Evolutionary conservation across 2,113 vertebrate species (phyloP), one percentile per base, ranked within the genome.

Genomic region (Oceanodroma tethys): DNA sequence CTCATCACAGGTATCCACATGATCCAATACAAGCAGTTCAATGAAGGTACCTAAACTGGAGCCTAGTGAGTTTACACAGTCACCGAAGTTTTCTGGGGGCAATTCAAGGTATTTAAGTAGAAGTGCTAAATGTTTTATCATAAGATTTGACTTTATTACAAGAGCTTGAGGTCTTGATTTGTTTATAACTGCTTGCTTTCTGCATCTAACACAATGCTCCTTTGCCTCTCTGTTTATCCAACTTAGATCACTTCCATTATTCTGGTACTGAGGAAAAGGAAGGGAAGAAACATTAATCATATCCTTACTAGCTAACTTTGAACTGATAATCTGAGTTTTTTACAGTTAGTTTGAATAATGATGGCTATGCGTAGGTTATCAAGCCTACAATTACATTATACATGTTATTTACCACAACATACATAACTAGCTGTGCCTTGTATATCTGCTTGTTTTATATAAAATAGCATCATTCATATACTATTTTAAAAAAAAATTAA

Each of bases 261-360:
- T 79, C 48, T 56, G 34, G 29, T 87, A 81, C 23, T 27, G 38
- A 93, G 94, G 76, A 97, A 97, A 95, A 95, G 93, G 91, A 95
- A 94, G 82, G 62, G 93, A 86, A 93, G 83, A 96, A 91, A 94
- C 81, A 91, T 93, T 94, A 94, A 96, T 91, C 93, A 91, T 67
- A 95, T 87, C 93, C 94, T 96, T 85, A 68, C 70, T 43, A 79
- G 42, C 58, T 81, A 85, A 80, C 81, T 91, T 71, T 85, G 76
- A 93, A 72, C 65, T 42, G 18, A 80, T 62, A 74, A 89, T 68
- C 20, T 21, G 48, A 40, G 16, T 14, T 78, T 88, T 84, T 65
- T 84, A 60, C 50, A 72, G 53, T 63, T 71, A 78, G 20, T 68
- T 60, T 79, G 88, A 92, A 75, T 67, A 91, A 55, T 21, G 27